Evolutionary conservation across 2,797 vertebrate genomes (phyloP), one percentile per base, ranked within the genome.

Genomic region (Sylvia borin): DNA sequence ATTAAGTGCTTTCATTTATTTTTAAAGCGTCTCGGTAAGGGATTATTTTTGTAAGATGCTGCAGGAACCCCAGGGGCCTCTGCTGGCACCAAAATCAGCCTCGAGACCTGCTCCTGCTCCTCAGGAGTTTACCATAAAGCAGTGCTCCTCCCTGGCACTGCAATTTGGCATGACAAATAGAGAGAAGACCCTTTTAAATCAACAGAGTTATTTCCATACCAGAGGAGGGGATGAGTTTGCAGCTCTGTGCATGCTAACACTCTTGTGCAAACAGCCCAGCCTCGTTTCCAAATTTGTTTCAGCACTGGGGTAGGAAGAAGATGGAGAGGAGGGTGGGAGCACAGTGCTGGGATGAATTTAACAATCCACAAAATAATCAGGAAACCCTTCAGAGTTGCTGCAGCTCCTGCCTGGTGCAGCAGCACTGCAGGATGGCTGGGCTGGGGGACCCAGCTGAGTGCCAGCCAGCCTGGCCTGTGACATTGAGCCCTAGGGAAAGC

Each of bases 381-480:
- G 34, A 67, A 76, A 40, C 9, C n/a, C 29, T 55, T 43, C 25
- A 47, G 43, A 77, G 24, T 1, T 48, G 60, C 20, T 15, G 12
- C 5, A 40, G 50, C 67, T 68, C 47, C 31, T 40, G 53, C 36
- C 36, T 5, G 5, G 20, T 16, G 53, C 76, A 70, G 57, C 27
- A 4, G 42, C 0, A 3, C 54, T 45, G 53, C 43, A 68, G 82
- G 58, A 67, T 0, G 1, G n/a, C 40, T 0, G 1, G 18, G 26
- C 42, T 20, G 61, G 40, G 26, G 58, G 22, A 91, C 26, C 21
- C 74, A 51, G 47, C 58, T 2, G 2, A 91, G 40, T 2, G 32
- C 19, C 77, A 26, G n/a, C 1, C 5, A 75, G 79, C 42, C 67
- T 4, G 55, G 42, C 13, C 67, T 26, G 6, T 0, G 15, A 36